A percentile compares a stretch with the other conserved stretches of the same genome.
Evolutionary conservation across 2,113 vertebrate genomes (phyloP).

Genomic region (Centropus unirufus): DNA sequence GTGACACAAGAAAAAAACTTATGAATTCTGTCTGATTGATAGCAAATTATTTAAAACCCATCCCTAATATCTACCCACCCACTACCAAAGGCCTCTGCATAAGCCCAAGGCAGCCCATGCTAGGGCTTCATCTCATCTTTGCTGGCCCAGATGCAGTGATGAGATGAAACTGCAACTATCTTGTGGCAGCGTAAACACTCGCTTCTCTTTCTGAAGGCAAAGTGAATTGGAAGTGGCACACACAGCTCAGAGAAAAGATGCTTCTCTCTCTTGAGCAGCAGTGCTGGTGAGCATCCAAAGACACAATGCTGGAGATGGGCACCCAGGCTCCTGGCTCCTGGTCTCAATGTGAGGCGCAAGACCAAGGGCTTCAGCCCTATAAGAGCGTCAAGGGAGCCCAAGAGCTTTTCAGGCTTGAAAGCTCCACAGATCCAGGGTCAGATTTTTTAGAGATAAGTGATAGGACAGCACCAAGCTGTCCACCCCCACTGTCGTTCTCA

Average conservation of each 20-base stretch:
- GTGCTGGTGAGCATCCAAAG: neutral
- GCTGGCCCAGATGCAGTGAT: accelerated
- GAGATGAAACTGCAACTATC: neutral
- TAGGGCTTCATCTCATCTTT: neutral
- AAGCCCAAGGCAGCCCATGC: neutral
- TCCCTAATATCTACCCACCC: accelerated
- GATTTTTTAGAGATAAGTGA: neutral
- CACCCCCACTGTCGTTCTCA: neutral
- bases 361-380: neutral
- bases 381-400: neutral
- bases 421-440: neutral
- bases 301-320: accelerated
- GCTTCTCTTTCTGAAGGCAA: neutral
- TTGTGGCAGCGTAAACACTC: neutral
- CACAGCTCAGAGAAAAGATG: neutral
- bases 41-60: neutral
- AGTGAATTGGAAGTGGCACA: neutral
- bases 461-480: neutral
- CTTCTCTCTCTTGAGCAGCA: neutral
- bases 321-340: neutral
- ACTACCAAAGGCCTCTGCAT: neutral
- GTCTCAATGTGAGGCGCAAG: accelerated
- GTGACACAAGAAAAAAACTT: neutral
- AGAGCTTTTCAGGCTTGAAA: neutral
- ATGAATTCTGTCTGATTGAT: neutral